Conservation (phyloP, 1,140 invertebrate species). For the Rhynchophorus ferrugineus region DNA sequence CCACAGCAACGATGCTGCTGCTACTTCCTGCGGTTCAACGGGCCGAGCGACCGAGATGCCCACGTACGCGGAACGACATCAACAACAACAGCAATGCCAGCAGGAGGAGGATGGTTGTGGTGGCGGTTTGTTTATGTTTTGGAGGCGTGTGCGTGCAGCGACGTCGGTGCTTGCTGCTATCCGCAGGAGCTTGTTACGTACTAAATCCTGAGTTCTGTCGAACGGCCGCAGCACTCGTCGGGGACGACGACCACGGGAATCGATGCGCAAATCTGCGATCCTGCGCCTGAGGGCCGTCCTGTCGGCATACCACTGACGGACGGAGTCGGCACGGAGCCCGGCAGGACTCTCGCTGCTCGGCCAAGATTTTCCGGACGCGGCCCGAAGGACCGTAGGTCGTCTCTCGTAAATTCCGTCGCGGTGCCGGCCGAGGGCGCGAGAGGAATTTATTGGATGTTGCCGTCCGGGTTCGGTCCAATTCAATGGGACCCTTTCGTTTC, state of each 20-base stretch:
- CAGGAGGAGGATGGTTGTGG: too few relatives aligned
- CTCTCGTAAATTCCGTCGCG: too few relatives aligned
- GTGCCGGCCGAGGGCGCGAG: too few relatives aligned
- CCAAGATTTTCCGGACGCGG: constrained; percentile 14
- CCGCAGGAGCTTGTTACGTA: constrained; percentile 8
- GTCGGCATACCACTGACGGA: constrained; percentile 15
- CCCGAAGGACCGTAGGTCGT: too few relatives aligned
- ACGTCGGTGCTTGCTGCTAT: constrained; percentile 3
- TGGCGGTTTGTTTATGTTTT: constrained; percentile 21
- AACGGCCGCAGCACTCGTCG: constrained; percentile 16
- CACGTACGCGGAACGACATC: too few relatives aligned
- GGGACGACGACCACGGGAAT: constrained; percentile 30
- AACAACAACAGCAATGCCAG: too few relatives aligned
- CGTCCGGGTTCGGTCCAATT: too few relatives aligned
- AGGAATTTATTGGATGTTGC: background rate
- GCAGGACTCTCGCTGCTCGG: constrained; percentile 6
- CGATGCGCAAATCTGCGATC: constrained; percentile 30
- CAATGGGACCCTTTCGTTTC: too few relatives aligned
- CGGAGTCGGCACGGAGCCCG: constrained; percentile 8
- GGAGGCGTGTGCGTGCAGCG: constrained; percentile 12
- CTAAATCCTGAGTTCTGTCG: constrained; percentile 19
- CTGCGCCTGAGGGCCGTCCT: constrained; percentile 30
- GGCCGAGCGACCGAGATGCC: too few relatives aligned
- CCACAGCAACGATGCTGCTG: too few relatives aligned
- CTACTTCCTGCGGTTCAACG: too few relatives aligned